These are phyloP conservation scores for Delphinapterus leucas DNA, from an alignment of 2,113 vertebrate species.

Conservation along the genomic window DNA sequence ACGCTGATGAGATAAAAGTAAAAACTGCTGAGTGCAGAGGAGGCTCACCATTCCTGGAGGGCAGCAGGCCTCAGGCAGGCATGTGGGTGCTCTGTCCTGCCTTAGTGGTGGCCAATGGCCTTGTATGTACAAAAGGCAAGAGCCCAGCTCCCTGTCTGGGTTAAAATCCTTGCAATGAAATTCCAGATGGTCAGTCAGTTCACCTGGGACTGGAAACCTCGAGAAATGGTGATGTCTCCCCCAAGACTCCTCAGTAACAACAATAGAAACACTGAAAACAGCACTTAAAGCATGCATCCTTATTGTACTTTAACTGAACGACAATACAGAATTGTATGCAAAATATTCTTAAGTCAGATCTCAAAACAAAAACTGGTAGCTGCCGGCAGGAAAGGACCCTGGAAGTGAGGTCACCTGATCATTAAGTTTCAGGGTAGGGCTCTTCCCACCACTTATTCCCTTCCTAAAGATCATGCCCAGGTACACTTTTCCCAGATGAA, in stretches of 20 bases:
- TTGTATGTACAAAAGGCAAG: neutral
- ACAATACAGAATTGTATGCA: neutral
- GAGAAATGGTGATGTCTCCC: neutral
- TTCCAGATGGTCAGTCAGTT: neutral
- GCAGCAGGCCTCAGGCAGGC: neutral
- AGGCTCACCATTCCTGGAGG: neutral
- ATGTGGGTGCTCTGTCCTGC: neutral
- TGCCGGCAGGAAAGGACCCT: neutral
- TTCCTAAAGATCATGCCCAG: neutral
- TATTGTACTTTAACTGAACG: rapidly evolving
- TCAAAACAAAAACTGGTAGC: neutral
- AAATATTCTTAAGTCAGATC: neutral
- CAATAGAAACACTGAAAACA: neutral
- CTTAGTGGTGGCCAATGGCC: neutral
- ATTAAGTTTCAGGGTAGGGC: neutral
- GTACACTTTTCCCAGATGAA: neutral
- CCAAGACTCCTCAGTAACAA: no score
- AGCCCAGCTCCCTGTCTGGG: neutral
- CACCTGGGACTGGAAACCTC: neutral
- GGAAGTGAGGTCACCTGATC: neutral
- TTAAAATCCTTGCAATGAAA: neutral
- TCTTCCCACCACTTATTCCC: neutral
- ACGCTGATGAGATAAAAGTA: conserved; percentile 69
- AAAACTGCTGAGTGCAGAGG: conserved; percentile 67
- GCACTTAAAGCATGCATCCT: neutral